Percentiles rank a stretch among this genome's conserved stretches.
Evolutionary conservation across 37 sponge, comb jelly and placozoan species (phyloP).

Genomic region (Theonella swinhoei): DNA sequence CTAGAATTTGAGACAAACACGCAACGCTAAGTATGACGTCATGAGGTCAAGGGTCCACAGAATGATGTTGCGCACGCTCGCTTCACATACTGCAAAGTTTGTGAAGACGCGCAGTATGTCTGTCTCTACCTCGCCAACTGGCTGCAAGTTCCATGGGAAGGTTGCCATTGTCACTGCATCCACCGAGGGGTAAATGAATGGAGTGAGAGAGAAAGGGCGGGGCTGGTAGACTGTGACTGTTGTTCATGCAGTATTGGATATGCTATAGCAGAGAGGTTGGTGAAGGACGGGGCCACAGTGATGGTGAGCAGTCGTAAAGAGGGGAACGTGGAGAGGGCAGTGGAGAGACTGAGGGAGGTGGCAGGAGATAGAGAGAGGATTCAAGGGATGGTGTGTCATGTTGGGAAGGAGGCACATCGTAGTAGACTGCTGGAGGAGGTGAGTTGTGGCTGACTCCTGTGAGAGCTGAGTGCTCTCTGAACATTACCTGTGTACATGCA

Average conservation of each 20-base stretch:
- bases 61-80: too few species aligned
- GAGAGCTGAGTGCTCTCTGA: neutral
- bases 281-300: constrained; percentile 89
- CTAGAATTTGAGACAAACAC: neutral
- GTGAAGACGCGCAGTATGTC: too few species aligned
- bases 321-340: constrained; percentile 78
- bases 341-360: constrained; percentile 43
- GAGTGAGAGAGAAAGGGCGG: neutral
- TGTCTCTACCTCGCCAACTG: constrained; percentile 7
- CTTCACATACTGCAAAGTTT: too few species aligned
- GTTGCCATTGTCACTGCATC: constrained; percentile 88
- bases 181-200: constrained; percentile 75
- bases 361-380: constrained; percentile 64
- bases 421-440: constrained; percentile 81
- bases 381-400: constrained; percentile 90
- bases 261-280: constrained; percentile 86
- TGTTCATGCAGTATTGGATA: constrained; percentile 75
- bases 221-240: neutral
- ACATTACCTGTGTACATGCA: neutral
- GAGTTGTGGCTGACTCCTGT: neutral
- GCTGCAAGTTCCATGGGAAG: constrained; percentile 61
- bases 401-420: constrained; percentile 88
- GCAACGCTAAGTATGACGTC: too few species aligned
- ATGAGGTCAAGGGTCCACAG: too few species aligned
- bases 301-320: constrained; percentile 93